Base-by-base conservation (phyloP, 2,797 vertebrate species). In the Mionectes olivaceus region DNA sequence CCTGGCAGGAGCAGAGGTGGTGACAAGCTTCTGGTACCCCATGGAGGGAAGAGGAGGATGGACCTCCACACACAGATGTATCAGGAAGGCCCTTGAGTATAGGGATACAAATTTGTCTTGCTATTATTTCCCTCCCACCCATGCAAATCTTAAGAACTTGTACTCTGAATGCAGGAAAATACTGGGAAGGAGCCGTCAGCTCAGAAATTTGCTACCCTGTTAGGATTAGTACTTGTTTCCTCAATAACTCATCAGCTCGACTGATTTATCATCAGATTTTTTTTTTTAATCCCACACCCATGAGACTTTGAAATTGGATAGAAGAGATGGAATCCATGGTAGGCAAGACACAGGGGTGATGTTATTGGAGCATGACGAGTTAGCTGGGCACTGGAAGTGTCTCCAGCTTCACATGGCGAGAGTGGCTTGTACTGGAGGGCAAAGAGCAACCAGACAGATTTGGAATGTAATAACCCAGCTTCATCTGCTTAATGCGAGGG, bases 381-480 rank as follows among this genome's bases (percentile, higher is more conserved):
- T 75, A 49, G 50, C 32, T 68, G 83, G 27, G 57, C 14, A 1
- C 0, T 49, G 70, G 50, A 65, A 73, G 10, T 30, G 13, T 12
- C 50, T 82, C 53, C 67, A 84, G 37, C 80, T 88, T 47, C 68
- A 24, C 55, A 6, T 0, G 0, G 25, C 0, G 6, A 1, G 0
- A 32, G 47, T 4, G 13, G 8, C 27, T 87, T 22, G 19, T 17
- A 19, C 28, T 1, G 0, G 41, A 64, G 33, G 71, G 41, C 16
- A 53, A 22, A 64, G 37, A 68, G 63, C 32, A 39, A 13, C 22
- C 41, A 24, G 47, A 16, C 5, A 56, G 69, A 18, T 4, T 35
- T 30, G 33, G 57, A 30, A 17, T 23, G 33, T 10, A 12, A 46
- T 14, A 79, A n/a, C 23, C 8, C 77, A 56, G 37, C 33, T 32